These are phyloP conservation scores for Erpobdella octoculata DNA, from an alignment of 2,888 invertebrate genomes.

Conservation along the genomic window DNA sequence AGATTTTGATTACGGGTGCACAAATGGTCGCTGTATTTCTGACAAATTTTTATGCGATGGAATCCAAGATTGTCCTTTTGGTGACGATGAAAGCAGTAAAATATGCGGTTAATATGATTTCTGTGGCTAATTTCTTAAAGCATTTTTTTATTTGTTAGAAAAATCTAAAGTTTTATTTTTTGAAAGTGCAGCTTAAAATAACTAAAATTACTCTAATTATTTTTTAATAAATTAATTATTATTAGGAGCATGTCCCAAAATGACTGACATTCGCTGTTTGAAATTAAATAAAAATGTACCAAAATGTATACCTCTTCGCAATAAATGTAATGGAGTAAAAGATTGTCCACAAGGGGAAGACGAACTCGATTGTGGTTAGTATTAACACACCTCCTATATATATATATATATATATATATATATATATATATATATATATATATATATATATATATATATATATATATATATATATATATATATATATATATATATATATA, in stretches of 20 bases:
- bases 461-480: no score
- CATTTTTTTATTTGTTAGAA: not conserved
- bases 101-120: slow-evolving; percentile 12
- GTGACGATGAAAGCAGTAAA: slow-evolving; percentile 20
- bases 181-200: not conserved
- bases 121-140: not conserved
- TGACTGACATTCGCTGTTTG: not conserved
- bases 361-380: slow-evolving; percentile 14
- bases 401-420: not conserved
- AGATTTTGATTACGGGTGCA: slow-evolving; percentile 14
- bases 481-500: no score
- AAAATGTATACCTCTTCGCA: not conserved
- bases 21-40: slow-evolving; percentile 23
- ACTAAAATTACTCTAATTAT: not conserved
- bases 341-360: slow-evolving; percentile 7
- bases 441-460: not conserved
- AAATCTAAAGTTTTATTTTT: not conserved
- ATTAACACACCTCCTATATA: not conserved
- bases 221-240: not conserved
- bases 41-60: slow-evolving; percentile 24
- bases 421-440: not conserved
- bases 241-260: not conserved
- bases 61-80: slow-evolving; percentile 20
- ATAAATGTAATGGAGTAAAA: slow-evolving; percentile 2
- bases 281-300: not conserved